A percentile compares a stretch with the other conserved stretches of the same genome.
phyloP scores from a whole-genome alignment of 2,888 invertebrate genomes.

The Galeruca laticollis region DNA sequence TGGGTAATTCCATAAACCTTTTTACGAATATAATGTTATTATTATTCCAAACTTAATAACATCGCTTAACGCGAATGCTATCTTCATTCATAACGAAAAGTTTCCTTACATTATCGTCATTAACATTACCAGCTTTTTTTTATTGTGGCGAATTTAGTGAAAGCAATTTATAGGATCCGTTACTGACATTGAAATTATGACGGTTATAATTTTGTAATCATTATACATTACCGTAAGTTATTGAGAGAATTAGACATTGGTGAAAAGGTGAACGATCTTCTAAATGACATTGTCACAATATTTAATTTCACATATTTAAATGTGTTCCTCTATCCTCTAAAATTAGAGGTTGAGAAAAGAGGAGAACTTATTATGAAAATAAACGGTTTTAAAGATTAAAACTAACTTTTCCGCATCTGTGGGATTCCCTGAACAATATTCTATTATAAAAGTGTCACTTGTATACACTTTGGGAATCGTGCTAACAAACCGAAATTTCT shows the following conservation, averaged over 20 bases:
- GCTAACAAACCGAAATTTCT: too few species aligned
- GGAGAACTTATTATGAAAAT: too few species aligned
- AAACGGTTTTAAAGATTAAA: too few species aligned
- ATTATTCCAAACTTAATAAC: not conserved
- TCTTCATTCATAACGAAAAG: not conserved
- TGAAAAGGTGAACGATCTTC: not conserved
- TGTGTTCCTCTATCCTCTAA: too few species aligned
- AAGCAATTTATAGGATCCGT: slow-evolving; percentile 1
- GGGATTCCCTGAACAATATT: too few species aligned
- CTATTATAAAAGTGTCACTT: too few species aligned
- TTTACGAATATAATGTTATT: not conserved
- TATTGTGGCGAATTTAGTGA: not conserved
- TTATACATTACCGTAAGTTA: not conserved
- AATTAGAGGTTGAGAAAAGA: too few species aligned
- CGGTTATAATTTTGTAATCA: not conserved
- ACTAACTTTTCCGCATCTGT: too few species aligned
- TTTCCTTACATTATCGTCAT: not conserved
- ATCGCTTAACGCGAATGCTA: not conserved
- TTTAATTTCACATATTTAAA: too few species aligned
- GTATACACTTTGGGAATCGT: too few species aligned
- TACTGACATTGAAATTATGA: not conserved
- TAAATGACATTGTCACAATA: not conserved
- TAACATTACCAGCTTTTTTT: not conserved
- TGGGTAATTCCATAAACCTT: not conserved
- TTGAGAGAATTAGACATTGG: not conserved